These are phyloP conservation scores for Bhutanitis thaidina DNA, from an alignment of 2,888 invertebrate species.

Conservation along the genomic window DNA sequence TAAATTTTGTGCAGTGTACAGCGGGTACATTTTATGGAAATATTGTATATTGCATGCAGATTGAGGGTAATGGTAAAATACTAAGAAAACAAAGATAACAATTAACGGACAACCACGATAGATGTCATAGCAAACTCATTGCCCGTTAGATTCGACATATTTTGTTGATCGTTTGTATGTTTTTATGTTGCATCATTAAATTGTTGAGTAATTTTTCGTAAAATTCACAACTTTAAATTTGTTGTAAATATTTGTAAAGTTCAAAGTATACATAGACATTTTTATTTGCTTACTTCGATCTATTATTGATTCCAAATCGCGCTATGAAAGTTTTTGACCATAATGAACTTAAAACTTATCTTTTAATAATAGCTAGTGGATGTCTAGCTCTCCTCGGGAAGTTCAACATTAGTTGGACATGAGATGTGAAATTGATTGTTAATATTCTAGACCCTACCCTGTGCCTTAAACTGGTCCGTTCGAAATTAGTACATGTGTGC, in stretches of 20 bases:
- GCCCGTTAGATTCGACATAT: neutral
- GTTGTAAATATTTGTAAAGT: no score
- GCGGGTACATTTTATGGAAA: neutral
- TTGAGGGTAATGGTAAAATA: neutral
- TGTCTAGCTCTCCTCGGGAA: conserved; percentile 67
- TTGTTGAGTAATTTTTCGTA: no score
- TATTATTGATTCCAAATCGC: conserved; percentile 32
- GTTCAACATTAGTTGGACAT: conserved; percentile 37
- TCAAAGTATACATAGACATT: no score
- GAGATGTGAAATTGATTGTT: conserved; percentile 35
- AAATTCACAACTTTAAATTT: no score
- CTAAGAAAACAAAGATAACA: neutral
- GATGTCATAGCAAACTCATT: conserved; percentile 10
- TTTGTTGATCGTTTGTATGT: no score
- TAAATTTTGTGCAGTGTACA: neutral
- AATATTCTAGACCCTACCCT: conserved; percentile 17
- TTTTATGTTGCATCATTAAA: no score
- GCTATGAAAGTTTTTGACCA: conserved; percentile 30
- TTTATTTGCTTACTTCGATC: no score
- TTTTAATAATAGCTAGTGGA: conserved; percentile 25
- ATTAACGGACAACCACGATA: neutral
- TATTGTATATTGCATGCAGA: neutral
- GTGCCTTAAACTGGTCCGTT: neutral
- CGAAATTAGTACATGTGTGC: conserved; percentile 21
- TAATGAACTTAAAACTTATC: conserved; percentile 14